phyloP scores from a whole-genome alignment of 2,113 vertebrate species.

The Grallaria varia region DNA sequence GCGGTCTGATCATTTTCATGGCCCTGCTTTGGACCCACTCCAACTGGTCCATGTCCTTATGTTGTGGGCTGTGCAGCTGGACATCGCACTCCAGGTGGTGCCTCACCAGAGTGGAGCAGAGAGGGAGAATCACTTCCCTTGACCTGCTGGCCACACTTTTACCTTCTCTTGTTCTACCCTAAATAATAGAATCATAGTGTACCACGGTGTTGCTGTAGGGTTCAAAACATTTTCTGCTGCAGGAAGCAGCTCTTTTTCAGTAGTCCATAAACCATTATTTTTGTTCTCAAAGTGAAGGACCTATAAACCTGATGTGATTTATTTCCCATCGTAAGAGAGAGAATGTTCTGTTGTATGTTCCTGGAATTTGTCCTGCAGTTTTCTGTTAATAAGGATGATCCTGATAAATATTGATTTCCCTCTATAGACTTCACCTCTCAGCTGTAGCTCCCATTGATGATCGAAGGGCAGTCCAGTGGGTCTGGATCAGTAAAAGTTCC shows the following conservation, averaged over 20 bases:
- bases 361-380: not conserved
- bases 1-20: accelerated
- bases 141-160: not conserved
- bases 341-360: not conserved
- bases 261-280: not conserved
- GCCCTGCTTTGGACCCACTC: not conserved
- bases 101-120: not conserved
- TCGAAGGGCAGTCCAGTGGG: not conserved
- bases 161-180: not conserved
- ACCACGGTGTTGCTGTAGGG: not conserved
- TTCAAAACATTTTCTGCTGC: not conserved
- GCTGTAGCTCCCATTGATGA: not conserved
- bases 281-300: not conserved
- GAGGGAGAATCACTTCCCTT: not conserved
- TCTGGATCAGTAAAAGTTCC: not conserved
- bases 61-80: accelerated
- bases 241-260: not conserved
- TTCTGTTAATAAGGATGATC: not conserved
- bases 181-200: not conserved
- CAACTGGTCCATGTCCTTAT: accelerated
- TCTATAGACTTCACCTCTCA: not conserved
- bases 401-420: not conserved
- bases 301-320: not conserved
- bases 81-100: accelerated
- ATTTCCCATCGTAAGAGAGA: not conserved